Conservation (phyloP, 2,113 vertebrate species). For the Stercorarius parasiticus region DNA sequence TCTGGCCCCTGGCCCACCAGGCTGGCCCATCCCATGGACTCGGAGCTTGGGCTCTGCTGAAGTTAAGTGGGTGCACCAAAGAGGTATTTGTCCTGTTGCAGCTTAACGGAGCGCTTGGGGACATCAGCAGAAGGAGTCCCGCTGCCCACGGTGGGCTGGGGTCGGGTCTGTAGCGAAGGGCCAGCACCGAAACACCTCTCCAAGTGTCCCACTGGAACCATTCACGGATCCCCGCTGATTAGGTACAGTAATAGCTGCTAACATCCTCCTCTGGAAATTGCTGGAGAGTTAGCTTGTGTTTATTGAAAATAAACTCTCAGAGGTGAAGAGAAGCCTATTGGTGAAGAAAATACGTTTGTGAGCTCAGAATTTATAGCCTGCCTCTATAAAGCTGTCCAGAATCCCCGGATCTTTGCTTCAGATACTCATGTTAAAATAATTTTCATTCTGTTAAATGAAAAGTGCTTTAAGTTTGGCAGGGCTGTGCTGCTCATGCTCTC, state of each 20-base stretch:
- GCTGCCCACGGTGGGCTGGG: background rate
- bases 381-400: conserved; percentile 61
- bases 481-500: conserved; percentile 59
- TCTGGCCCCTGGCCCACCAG: fast-evolving
- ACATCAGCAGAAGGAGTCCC: fast-evolving
- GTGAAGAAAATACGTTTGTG: conserved; percentile 40
- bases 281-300: background rate
- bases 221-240: fast-evolving
- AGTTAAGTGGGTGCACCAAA: background rate
- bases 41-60: background rate
- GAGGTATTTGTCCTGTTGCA: background rate
- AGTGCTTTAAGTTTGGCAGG: conserved; percentile 60
- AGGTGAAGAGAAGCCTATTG: conserved; percentile 28
- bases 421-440: conserved; percentile 64
- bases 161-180: background rate
- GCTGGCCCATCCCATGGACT: background rate
- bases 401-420: background rate
- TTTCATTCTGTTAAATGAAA: conserved; percentile 60
- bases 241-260: background rate
- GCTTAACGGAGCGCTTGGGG: background rate
- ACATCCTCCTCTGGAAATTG: background rate
- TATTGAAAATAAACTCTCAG: conserved; percentile 18
- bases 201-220: background rate
- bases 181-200: fast-evolving
- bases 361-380: conserved; percentile 49